Evolutionary conservation across 2,797 vertebrate species (phyloP).

Genomic region (Pseudomugil tenellus): DNA sequence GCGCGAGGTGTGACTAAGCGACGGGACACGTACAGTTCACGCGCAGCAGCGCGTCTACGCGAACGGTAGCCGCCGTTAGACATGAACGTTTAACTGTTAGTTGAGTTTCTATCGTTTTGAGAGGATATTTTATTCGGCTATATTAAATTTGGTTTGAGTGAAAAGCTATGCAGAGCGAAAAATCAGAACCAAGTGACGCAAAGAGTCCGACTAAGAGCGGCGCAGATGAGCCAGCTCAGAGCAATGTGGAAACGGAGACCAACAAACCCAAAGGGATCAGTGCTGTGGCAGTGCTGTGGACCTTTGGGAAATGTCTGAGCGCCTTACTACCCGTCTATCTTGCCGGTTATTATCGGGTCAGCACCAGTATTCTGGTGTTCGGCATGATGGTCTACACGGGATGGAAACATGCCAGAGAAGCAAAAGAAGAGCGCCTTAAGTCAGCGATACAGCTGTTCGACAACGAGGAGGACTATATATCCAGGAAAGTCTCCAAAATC

Average conservation of each 20-base stretch:
- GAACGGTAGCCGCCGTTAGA: neutral
- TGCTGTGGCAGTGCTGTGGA: constrained; percentile 82
- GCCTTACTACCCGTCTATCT: constrained; percentile 85
- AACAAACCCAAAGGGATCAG: constrained; percentile 59
- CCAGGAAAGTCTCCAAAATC: constrained; percentile 61
- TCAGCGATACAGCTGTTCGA: constrained; percentile 76
- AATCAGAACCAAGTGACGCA: constrained; percentile 51
- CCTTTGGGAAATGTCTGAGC: constrained; percentile 84
- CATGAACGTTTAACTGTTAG: constrained; percentile 16
- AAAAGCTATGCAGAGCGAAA: constrained; percentile 66
- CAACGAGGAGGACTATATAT: constrained; percentile 72
- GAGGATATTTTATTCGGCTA: neutral
- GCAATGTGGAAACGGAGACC: neutral
- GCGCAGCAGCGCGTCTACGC: neutral
- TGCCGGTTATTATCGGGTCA: constrained; percentile 85
- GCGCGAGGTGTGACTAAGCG: neutral
- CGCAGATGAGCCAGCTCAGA: constrained; percentile 27
- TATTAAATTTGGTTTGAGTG: neutral
- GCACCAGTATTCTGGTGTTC: constrained; percentile 81
- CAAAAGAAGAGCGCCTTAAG: constrained; percentile 78
- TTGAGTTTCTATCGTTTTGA: neutral
- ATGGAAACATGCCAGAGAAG: constrained; percentile 85
- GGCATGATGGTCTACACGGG: constrained; percentile 86
- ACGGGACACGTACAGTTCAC: neutral
- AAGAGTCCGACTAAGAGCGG: constrained; percentile 27